Base-by-base conservation (phyloP, 2,113 vertebrate species). In the Scalopus aquaticus region DNA sequence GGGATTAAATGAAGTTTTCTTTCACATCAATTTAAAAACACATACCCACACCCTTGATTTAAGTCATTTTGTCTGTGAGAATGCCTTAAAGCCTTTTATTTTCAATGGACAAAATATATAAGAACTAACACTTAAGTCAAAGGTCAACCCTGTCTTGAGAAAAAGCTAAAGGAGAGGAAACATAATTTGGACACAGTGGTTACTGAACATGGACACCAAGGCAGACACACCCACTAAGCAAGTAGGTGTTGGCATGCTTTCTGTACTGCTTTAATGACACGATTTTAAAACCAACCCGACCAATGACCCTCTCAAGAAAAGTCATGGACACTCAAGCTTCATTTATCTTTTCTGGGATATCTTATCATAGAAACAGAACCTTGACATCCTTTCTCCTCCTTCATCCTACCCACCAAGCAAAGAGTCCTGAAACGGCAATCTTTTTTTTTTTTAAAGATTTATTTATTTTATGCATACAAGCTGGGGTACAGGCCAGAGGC, bases 61-160 rank as follows among this genome's bases (percentile, higher is more conserved):
- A 4, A 49, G 9, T 30, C 24, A 78, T 76, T 76, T 69, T 76
- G 42, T 88, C 73, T 78, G 15, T 62, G 46, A 73, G 13, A 3
- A 67, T 60, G 51, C 37, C 90, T 94, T 93, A 70, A 94, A 89
- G 77, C 9, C 16, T 30, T 51, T 88, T 60, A 12, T 10, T 83
- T 91, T 62, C 65, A 84, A 39, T 73, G 30, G 7, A 42, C 35
- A 58, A 84, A 87, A 80, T 26, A 54, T 5, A 62, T 5, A 7
- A 93, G 26, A 39, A 84, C 42, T 86, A 58, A 88, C 26, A 60
- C 95, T 83, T 72, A 96, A 92, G 88, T 70, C 46, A 91, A 42
- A 24, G 5, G 51, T 83, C 42, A 89, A 39, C 9, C 87, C 39
- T 39, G 9, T 73, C 44, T 70, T 72, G 19, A 95, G 13, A 94